Percentiles rank a stretch among this genome's conserved stretches.
phyloP scores from a whole-genome alignment of 2,113 vertebrate species.

The Vulpes lagopus region DNA sequence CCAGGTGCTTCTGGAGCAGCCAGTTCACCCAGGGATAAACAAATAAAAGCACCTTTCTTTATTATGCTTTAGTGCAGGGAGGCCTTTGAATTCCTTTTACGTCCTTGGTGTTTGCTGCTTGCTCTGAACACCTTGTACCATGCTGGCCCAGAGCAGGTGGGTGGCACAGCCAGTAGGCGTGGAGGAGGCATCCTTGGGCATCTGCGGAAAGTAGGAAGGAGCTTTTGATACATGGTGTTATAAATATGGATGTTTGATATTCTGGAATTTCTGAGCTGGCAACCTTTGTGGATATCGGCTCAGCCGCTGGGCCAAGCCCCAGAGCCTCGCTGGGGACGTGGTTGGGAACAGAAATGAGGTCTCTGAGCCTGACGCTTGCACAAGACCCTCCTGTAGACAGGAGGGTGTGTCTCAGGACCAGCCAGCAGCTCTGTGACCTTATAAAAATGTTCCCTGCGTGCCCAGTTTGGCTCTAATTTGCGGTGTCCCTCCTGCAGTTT shows the following conservation, averaged over 20 bases:
- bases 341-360: background rate
- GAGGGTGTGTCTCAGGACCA: background rate
- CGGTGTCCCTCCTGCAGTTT: background rate
- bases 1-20: background rate
- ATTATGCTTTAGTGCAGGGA: accelerated
- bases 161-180: accelerated
- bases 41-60: accelerated
- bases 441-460: background rate
- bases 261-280: background rate
- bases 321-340: background rate
- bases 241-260: background rate
- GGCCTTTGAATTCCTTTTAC: background rate
- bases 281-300: background rate
- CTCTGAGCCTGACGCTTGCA: background rate
- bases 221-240: background rate
- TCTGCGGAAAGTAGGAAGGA: background rate
- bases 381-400: background rate
- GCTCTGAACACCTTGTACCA: background rate
- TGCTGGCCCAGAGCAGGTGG: background rate
- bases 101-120: background rate
- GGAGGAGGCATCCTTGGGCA: no score
- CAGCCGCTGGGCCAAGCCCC: background rate
- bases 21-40: accelerated
- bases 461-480: background rate
- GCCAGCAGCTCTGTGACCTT: background rate